These are phyloP conservation scores for Cyanoramphus novaezelandiae DNA, from an alignment of 2,113 vertebrate genomes.

Conservation along the genomic window DNA sequence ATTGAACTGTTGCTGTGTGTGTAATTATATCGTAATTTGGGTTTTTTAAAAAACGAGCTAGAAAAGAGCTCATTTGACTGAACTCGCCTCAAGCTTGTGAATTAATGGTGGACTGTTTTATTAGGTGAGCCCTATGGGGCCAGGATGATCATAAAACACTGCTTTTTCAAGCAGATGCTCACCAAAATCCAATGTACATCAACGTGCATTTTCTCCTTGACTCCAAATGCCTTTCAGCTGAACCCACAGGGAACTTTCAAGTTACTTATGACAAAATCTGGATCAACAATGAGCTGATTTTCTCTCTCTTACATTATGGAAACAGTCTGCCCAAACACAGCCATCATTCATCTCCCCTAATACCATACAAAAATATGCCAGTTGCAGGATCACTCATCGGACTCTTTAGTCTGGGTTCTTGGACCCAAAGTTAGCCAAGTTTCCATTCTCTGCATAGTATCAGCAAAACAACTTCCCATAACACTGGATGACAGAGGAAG, in stretches of 20 bases:
- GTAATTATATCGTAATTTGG: background rate
- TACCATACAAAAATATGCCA: background rate
- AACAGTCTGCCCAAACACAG: background rate
- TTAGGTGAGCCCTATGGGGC: background rate
- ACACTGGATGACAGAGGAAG: background rate
- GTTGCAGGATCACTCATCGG: background rate
- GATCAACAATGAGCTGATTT: background rate
- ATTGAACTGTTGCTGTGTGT: background rate
- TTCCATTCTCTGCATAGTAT: conserved; percentile 7
- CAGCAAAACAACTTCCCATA: background rate
- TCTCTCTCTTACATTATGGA: background rate
- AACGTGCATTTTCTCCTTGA: background rate
- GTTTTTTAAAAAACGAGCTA: background rate
- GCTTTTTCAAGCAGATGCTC: background rate
- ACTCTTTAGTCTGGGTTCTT: background rate
- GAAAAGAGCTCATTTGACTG: background rate
- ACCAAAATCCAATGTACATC: background rate
- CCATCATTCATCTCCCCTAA: background rate
- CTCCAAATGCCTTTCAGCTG: background rate
- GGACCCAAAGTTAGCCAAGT: background rate
- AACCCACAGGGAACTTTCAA: background rate
- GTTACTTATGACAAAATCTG: background rate
- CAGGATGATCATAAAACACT: background rate
- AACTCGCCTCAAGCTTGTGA: background rate
- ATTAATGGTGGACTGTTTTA: background rate